phyloP scores from a whole-genome alignment of 1,140 invertebrate genomes.

The Argopecten irradians region DNA sequence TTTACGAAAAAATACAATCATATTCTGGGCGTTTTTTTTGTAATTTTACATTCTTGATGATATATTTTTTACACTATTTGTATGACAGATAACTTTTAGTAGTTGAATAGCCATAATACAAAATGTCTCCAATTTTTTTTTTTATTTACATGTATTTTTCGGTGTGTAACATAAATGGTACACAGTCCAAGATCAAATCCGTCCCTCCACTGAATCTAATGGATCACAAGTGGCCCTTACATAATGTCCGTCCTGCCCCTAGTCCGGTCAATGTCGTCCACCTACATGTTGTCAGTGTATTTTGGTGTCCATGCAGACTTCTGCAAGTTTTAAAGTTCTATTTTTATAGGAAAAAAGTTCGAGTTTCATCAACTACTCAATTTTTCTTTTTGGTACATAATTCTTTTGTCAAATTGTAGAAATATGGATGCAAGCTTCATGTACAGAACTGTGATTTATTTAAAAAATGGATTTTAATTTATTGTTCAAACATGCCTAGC shows the following conservation, averaged over 20 bases:
- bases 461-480: neutral
- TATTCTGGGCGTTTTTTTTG: neutral
- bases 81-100: neutral
- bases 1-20: no score
- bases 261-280: slow-evolving; percentile 38
- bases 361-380: neutral
- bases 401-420: neutral
- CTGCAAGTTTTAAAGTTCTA: neutral
- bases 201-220: slow-evolving; percentile 41
- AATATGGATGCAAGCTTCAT: neutral
- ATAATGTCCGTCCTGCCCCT: slow-evolving; percentile 42
- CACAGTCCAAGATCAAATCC: slow-evolving; percentile 24
- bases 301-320: neutral
- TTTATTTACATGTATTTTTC: neutral
- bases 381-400: neutral
- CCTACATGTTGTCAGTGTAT: slow-evolving; percentile 12
- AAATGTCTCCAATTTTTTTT: neutral
- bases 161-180: neutral
- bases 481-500: neutral
- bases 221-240: slow-evolving; percentile 48
- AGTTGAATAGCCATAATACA: neutral
- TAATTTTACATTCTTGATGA: neutral
- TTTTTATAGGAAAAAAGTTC: neutral
- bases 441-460: neutral
- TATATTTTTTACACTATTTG: neutral